Evolutionary conservation across 53 echinoderm and acorn worm species (phyloP), one percentile per base, ranked within the genome.

Genomic region (Henricia sp.): DNA sequence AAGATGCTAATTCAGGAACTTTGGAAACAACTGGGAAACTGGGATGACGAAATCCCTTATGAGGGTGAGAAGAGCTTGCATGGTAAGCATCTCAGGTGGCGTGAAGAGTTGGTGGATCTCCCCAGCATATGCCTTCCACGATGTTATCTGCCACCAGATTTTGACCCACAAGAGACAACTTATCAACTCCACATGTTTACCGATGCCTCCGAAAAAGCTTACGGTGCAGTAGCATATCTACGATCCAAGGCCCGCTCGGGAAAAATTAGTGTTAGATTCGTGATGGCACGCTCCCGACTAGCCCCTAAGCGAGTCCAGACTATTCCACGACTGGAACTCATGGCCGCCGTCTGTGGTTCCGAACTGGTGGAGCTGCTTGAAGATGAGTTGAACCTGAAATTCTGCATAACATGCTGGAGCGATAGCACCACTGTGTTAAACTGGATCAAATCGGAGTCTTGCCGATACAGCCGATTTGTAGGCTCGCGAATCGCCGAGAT

Each of bases 401-500:
- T 70, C 1, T 23, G 24, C 5, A 27, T 71, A 30, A 71, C 50
- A 2, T 71, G 50, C 32, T 71, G 71, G 71, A 50, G 71, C 51
- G 71, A 71, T 35, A 71, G 48, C 34, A 71, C 51, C 26, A 71
- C 71, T 5, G 71, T 71, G 37, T 66, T 66, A 39, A 28, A 37
- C 5, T 71, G 51, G 71, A 71, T 71, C 67, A 66, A 66, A 39
- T 66, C 67, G 2, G 67, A 66, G n/a, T 66, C 67, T 19, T 66
- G 67, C 19, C 67, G 67, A 3, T 63, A 63, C 63, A 3, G 19
- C 34, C 63, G 2, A 36, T 66, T n/a, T 29, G 19, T 66, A 37
- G 67, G 67, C 5, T 37, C 38, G 12, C 38, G 67, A 12, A 37
- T 66, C 38, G 67, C 67, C 21, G 67, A 66, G 21, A 66, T 66